Evolutionary conservation across 2,888 invertebrate genomes (phyloP).

Genomic region (Unio pictorum): DNA sequence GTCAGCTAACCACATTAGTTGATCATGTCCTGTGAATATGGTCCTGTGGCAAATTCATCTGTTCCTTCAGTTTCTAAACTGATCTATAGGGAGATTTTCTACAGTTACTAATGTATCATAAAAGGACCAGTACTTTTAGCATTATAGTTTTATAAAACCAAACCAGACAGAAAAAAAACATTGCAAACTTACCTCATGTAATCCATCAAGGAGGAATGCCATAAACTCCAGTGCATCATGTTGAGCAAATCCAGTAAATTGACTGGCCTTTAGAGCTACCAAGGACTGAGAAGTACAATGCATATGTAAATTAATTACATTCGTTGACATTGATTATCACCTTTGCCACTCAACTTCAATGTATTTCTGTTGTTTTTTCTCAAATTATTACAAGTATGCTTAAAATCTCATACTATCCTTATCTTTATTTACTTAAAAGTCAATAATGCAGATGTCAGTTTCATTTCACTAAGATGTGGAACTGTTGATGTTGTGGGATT

Average conservation of each 20-base stretch:
- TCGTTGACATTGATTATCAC: neutral
- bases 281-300: constrained; percentile 61
- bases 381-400: neutral
- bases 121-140: no score
- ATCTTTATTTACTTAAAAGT: no score
- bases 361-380: neutral
- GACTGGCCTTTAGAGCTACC: constrained; percentile 72
- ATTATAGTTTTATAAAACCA: neutral
- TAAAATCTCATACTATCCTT: no score
- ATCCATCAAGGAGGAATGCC: constrained; percentile 72
- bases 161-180: neutral
- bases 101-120: neutral
- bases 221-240: constrained; percentile 76
- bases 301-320: neutral
- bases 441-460: no score
- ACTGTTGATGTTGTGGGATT: no score
- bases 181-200: constrained; percentile 63
- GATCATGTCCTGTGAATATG: no score
- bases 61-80: neutral
- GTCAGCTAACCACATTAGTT: no score
- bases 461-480: no score
- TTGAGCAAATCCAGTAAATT: constrained; percentile 75
- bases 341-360: neutral
- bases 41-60: no score
- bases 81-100: neutral